Evolutionary conservation across 1,140 invertebrate species (phyloP), one percentile per base, ranked within the genome.

Genomic region (Stegodyphus dumicola): DNA sequence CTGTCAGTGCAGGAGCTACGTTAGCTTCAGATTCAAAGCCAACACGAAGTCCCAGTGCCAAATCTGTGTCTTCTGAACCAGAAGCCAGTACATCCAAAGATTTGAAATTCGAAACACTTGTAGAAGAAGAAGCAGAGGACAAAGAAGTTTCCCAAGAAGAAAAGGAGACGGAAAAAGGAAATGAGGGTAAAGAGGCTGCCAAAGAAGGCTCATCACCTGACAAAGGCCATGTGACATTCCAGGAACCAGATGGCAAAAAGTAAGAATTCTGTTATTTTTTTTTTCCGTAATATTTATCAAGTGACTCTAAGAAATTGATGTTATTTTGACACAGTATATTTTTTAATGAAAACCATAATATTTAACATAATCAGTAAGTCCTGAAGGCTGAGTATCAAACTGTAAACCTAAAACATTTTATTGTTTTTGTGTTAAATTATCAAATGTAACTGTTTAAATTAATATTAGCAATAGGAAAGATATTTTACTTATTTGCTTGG

Each of bases 1-100:
- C 78, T 2, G 80, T 78, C 17, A 78, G 80, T 75, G 74, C 87
- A 13, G 74, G 74, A 11, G 13, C 81, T 10, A 54, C 81, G 0
- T 18, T 75, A n/a, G 65, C 56, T 6, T 60, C 79, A 4, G 74
- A 71, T n/a, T 53, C 17, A 11, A 70, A 73, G 17, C 54, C 52
- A 56, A 15, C 75, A 6, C 48, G 60, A 10, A 80, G 86, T 4
- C 76, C 74, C 9, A 69, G 77, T 51, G 48, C 73, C 17, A 85
- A 85, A 64, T 85, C 81, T 6, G 81, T 85, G 51, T 85, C 81
- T 0, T 85, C 81, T 7, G 81, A 85, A 17, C 81, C 81, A 15
- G 81, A 74, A 6, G 33, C 54, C n/a, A 85, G 60, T n/a, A 76
- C 81, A 10, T 69, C 73, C 3, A 77, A 85, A 51, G 74, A 76